Evolutionary conservation across 2,888 invertebrate species (phyloP).

Genomic region (Caenorhabditis plicata): DNA sequence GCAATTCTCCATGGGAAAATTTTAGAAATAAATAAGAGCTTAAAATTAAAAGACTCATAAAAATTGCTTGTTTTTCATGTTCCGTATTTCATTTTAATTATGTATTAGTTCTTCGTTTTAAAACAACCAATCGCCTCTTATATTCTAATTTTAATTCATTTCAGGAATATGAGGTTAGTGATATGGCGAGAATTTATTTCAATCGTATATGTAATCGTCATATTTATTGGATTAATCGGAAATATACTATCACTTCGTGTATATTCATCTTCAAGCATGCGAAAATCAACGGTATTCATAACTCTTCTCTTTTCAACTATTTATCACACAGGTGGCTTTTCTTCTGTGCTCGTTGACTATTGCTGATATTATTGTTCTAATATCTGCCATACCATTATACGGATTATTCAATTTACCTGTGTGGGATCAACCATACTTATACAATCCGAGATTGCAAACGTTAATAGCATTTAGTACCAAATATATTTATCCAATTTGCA

Average conservation of each 20-base stretch:
- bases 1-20: too few species aligned
- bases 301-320: neutral
- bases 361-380: conserved; percentile 22
- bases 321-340: conserved; percentile 13
- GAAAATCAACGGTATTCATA: conserved; percentile 13
- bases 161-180: too few species aligned
- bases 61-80: too few species aligned
- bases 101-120: too few species aligned
- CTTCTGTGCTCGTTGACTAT: conserved; percentile 28
- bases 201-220: conserved; percentile 19
- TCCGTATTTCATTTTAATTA: too few species aligned
- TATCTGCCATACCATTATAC: conserved; percentile 18
- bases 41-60: too few species aligned
- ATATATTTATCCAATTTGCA: conserved; percentile 28
- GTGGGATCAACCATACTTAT: conserved; percentile 6
- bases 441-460: neutral
- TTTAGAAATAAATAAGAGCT: too few species aligned
- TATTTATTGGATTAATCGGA: conserved; percentile 19
- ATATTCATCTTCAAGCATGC: conserved; percentile 25
- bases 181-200: conserved; percentile 23
- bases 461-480: conserved; percentile 16
- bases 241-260: conserved; percentile 24
- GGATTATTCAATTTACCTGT: conserved; percentile 19
- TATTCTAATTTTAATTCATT: too few species aligned
- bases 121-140: too few species aligned